Conservation (phyloP, 37 sponge, comb jelly and placozoan genomes). For the Petrosia ficiformis region DNA sequence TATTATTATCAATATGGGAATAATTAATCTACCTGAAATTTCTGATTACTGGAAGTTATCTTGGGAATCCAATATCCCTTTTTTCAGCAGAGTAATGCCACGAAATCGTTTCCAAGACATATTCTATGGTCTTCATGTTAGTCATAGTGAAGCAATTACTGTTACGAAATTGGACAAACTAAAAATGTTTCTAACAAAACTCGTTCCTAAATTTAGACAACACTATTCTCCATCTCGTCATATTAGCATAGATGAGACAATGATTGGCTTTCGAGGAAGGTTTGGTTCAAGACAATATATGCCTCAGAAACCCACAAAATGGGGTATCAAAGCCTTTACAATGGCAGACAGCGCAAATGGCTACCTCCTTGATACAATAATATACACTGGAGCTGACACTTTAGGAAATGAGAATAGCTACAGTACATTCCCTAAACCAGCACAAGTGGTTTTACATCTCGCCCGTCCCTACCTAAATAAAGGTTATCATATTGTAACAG, state of each 20-base stretch:
- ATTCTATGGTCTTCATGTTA: conserved; percentile 11
- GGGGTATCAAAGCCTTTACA: conserved; percentile 24
- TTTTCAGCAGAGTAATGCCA: neutral
- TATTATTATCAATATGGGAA: no score
- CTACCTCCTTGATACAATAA: conserved; percentile 26
- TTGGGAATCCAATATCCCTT: conserved; percentile 5
- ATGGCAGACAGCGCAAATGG: conserved; percentile 24
- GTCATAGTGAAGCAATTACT: neutral
- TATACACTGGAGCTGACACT: no score
- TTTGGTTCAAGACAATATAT: conserved; percentile 29
- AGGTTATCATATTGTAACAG: conserved; percentile 4
- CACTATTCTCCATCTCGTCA: conserved; percentile 7
- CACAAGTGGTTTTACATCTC: conserved; percentile 1
- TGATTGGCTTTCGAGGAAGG: conserved; percentile 26
- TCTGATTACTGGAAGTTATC: conserved; percentile 15
- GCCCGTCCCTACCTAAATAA: neutral
- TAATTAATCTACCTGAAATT: no score
- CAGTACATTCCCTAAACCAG: neutral
- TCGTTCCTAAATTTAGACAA: neutral
- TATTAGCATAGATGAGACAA: no score
- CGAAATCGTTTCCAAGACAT: conserved; percentile 16
- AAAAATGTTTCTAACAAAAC: neutral
- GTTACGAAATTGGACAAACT: conserved; percentile 14
- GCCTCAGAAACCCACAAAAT: no score
- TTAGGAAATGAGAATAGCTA: no score